phyloP scores from a whole-genome alignment of 1,140 invertebrate species.

The Drosophila orena region DNA sequence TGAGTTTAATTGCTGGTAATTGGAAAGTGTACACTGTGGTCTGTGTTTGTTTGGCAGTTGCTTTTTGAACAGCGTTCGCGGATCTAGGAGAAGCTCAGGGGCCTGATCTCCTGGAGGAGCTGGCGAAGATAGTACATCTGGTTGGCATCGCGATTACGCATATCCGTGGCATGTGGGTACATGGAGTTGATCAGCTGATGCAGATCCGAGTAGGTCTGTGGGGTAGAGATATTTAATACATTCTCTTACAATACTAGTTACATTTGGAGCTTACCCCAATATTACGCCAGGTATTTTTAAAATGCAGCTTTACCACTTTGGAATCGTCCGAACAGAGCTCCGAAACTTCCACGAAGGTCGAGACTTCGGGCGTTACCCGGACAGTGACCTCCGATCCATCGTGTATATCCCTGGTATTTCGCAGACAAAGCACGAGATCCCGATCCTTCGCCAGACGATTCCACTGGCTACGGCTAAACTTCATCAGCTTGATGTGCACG shows the following conservation, averaged over 20 bases:
- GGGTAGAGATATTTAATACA: neutral
- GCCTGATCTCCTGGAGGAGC: slow-evolving; percentile 60
- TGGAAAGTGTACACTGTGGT: slow-evolving; percentile 44
- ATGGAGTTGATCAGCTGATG: slow-evolving; percentile 75
- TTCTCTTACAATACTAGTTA: too few species aligned
- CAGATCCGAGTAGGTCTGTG: slow-evolving; percentile 62
- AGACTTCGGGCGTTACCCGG: slow-evolving; percentile 63
- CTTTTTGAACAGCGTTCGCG: neutral
- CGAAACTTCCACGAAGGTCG: slow-evolving; percentile 71
- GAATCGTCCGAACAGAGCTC: slow-evolving; percentile 63
- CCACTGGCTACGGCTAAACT: slow-evolving; percentile 61
- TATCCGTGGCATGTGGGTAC: slow-evolving; percentile 62
- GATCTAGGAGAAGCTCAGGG: slow-evolving; percentile 67
- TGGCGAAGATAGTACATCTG: slow-evolving; percentile 61
- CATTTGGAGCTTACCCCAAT: slow-evolving; percentile 47
- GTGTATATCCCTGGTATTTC: slow-evolving; percentile 34
- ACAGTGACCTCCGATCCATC: slow-evolving; percentile 37
- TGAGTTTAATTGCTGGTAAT: slow-evolving; percentile 65
- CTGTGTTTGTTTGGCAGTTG: slow-evolving; percentile 4
- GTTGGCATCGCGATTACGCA: slow-evolving; percentile 62
- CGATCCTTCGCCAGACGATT: slow-evolving; percentile 71
- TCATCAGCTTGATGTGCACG: slow-evolving; percentile 60
- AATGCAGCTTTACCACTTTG: slow-evolving; percentile 39
- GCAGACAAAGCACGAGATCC: slow-evolving; percentile 57
- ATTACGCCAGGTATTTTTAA: slow-evolving; percentile 67